A percentile compares a stretch with the other conserved stretches of the same genome.
phyloP scores from a whole-genome alignment of 2,113 vertebrate genomes.

The Ursus arctos region DNA sequence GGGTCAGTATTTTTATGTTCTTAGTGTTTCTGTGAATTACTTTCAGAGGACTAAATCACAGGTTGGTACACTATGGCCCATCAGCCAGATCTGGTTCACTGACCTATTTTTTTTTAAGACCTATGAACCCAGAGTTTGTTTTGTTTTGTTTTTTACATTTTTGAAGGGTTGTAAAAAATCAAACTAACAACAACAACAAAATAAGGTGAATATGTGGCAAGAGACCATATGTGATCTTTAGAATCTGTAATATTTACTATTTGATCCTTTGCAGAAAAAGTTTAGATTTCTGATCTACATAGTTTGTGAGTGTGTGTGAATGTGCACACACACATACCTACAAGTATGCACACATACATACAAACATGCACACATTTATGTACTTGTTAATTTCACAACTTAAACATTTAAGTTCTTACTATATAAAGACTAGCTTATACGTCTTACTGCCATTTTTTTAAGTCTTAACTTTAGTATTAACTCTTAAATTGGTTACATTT shows the following conservation, averaged over 20 bases:
- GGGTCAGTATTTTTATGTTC: neutral
- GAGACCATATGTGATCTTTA: neutral
- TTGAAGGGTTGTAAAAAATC: neutral
- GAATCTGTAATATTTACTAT: neutral
- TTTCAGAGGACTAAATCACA: slow-evolving; percentile 18
- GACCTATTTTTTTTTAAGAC: neutral
- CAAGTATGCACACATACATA: no score
- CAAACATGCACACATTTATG: neutral
- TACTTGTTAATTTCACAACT: neutral
- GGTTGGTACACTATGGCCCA: neutral
- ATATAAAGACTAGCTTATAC: neutral
- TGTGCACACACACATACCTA: accelerated
- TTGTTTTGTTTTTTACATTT: neutral
- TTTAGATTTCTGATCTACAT: neutral
- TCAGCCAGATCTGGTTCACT: neutral
- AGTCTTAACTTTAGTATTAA: neutral
- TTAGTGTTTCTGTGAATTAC: neutral
- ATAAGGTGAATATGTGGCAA: neutral
- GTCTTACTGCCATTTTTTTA: neutral
- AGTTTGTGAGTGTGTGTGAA: neutral
- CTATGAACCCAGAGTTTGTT: neutral
- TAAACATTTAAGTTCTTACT: slow-evolving; percentile 48
- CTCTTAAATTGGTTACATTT: slow-evolving; percentile 17
- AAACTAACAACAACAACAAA: neutral
- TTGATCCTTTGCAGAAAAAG: neutral